Base-by-base conservation (phyloP, 2,888 invertebrate species). In the Synanthedon formicaeformis region DNA sequence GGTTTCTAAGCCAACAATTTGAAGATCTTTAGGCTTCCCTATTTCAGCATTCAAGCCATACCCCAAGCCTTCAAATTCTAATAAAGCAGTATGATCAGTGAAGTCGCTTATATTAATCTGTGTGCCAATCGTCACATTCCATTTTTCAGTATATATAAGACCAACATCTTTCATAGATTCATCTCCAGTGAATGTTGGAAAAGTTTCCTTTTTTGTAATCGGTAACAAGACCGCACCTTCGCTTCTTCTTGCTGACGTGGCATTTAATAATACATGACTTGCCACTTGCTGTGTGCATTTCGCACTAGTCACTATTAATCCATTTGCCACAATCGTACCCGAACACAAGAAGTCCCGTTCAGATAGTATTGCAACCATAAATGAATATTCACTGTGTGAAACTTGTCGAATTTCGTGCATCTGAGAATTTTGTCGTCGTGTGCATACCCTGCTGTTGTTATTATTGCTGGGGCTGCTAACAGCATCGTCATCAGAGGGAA, bases 281-380 rank as follows among this genome's bases (percentile, higher is more conserved):
- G 78, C 55, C 40, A 77, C 62, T 53, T 62, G 59, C 51, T 66
- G 62, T 49, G 71, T 65, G 60, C 86, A 87, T 51, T 63, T 57
- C 45, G 78, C 83, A 23, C 84, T 72, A 8, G 86, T 87, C 48
- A 87, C 62, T 57, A 86, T 66, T 52, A 86, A 40, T 11, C 84
- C 81, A 56, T 81, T 78, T 1, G 82, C 73, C 8, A 87, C 65
- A 18, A 86, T 58, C 34, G 75, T 59, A 48, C 86, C 86, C 23
- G 84, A 69, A 60, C 86, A 87, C 41, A 85, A 58, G 58, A 78
- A 82, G 61, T 81, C 79, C 58, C 81, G 70, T 58, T 78, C 74
- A 12, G 84, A 81, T 78, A 84, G 78, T 48, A 85, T 58, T 6
- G 84, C 78, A 14, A 65, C 84, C 66, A 86, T 72, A 55, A 84